phyloP scores from a whole-genome alignment of 2,113 vertebrate species.

The Rattus rattus region DNA sequence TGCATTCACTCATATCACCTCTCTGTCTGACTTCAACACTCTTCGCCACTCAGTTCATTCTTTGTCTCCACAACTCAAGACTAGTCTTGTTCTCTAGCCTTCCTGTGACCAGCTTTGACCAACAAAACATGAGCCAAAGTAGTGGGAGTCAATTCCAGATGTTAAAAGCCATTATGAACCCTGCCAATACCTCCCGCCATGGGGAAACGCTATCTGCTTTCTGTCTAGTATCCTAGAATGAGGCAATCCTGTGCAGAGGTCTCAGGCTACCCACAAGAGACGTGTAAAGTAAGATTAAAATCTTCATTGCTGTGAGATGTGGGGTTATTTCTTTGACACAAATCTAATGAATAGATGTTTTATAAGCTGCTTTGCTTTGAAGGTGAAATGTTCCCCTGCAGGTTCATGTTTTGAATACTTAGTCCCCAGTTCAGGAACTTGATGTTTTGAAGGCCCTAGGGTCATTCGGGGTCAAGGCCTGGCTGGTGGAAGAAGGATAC shows the following conservation, averaged over 20 bases:
- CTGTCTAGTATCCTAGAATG: neutral
- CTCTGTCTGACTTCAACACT: accelerated
- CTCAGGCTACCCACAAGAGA: neutral
- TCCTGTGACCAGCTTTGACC: neutral
- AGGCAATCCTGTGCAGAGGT: neutral
- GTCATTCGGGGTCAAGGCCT: neutral
- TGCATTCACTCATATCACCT: accelerated
- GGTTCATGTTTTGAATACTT: neutral
- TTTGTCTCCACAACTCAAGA: neutral
- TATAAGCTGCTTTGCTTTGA: neutral
- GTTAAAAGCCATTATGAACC: neutral
- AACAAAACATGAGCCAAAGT: neutral
- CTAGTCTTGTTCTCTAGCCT: neutral
- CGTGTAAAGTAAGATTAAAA: neutral
- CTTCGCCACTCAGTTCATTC: neutral
- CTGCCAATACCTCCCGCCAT: neutral
- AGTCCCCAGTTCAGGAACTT: neutral
- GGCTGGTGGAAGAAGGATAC: too few species aligned
- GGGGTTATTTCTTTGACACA: neutral
- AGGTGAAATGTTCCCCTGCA: neutral
- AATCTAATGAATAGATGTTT: neutral
- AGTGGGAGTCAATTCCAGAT: neutral
- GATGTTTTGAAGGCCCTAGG: neutral
- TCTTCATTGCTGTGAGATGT: neutral
- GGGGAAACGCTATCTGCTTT: neutral